Evolutionary conservation across 2,888 invertebrate genomes (phyloP), one percentile per base, ranked within the genome.

Genomic region (Sarcophaga variegata): DNA sequence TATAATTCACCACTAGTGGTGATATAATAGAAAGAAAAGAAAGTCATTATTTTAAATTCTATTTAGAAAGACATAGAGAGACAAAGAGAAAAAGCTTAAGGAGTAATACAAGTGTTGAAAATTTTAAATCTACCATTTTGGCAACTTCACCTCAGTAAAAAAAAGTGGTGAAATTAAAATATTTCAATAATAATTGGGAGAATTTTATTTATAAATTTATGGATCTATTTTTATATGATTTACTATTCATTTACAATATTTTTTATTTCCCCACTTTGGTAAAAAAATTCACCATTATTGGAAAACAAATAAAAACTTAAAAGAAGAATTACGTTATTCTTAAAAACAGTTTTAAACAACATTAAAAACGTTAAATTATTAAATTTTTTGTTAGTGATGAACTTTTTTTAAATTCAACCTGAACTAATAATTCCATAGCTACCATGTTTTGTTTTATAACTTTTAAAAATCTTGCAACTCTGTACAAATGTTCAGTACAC

Each of bases 11-110:
- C 80, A 54, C 25, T 54, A 17, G 6, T 47, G 47, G 78, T 82
- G 71, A 8, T 64, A 4, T 64, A 75, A 75, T 27, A 45, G 27
- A 75, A 14, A 27, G 5, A 64, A 79, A 71, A 47, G 3, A 62
- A 72, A 85, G 81, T 83, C 82, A 76, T 79, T 67, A 17, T 69
- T 27, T 71, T 63, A 81, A 8, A 3, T 17, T n/a, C 5, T 62
- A n/a, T 11, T 62, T 22, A 62, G 17, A 62, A 37, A 37, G 8
- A 37, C 37, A 37, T 37, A 37, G 37, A 37, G 8, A 37, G 2
- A 37, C 37, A 37, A 10, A 37, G 0, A 37, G 8, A 10, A 37
- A 37, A 2, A 37, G 37, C 37, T 37, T 37, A 37, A 37, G 37
- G 37, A 37, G 37, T 37, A 37, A 37, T 37, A 2, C 0, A 37